Percentiles rank a stretch among this genome's conserved stretches.
phyloP scores from a whole-genome alignment of 2,113 vertebrate species.

The Microtus montanus region DNA sequence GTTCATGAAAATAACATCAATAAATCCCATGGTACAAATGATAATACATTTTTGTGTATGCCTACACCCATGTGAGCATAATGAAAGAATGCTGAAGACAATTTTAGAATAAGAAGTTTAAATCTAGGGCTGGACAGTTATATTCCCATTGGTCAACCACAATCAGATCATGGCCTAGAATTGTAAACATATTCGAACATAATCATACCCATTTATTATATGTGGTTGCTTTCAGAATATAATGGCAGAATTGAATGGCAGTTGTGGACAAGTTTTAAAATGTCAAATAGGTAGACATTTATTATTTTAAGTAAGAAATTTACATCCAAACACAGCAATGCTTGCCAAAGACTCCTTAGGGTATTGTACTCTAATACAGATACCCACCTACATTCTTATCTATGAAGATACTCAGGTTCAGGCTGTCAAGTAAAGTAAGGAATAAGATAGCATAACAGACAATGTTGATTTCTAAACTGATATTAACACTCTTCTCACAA shows the following conservation, averaged over 20 bases:
- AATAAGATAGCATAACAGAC: neutral
- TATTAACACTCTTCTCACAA: neutral
- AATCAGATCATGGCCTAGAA: neutral
- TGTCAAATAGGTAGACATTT: neutral
- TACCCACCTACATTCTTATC: neutral
- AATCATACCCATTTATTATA: neutral
- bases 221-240: neutral
- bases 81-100: neutral
- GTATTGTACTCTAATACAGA: neutral
- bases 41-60: neutral
- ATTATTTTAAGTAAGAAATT: slow-evolving; percentile 13
- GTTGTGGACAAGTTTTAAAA: neutral
- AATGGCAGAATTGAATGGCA: neutral
- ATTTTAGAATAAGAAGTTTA: slow-evolving; percentile 8
- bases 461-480: neutral
- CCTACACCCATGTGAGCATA: neutral
- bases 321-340: neutral
- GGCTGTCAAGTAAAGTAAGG: neutral
- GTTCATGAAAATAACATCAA: neutral
- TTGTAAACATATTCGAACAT: neutral
- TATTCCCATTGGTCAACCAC: neutral
- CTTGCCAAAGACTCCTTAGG: neutral
- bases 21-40: neutral
- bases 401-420: neutral
- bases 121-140: neutral